These are phyloP conservation scores for Gymnothorax javanicus DNA, from an alignment of 2,797 vertebrate species.

Conservation along the genomic window DNA sequence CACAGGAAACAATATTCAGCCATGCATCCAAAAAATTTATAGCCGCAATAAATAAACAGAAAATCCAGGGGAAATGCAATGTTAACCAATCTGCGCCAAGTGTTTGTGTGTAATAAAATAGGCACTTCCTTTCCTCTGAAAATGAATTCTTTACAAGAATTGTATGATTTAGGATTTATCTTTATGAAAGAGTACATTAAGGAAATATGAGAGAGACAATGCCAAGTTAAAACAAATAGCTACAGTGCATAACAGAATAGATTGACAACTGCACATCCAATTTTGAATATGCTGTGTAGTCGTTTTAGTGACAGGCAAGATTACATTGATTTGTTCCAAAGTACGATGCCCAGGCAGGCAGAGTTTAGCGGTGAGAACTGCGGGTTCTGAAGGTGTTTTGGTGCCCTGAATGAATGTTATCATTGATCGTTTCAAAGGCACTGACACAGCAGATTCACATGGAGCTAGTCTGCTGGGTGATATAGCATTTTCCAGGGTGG, in stretches of 20 bases:
- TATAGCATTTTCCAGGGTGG: neutral
- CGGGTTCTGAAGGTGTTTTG: slow-evolving; percentile 67
- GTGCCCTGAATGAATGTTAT: slow-evolving; percentile 66
- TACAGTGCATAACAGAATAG: neutral
- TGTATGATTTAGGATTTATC: neutral
- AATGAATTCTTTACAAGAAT: neutral
- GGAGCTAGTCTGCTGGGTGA: neutral
- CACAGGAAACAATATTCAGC: neutral
- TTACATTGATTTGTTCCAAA: neutral
- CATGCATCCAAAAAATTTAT: neutral
- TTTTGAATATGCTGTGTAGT: neutral
- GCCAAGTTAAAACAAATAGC: neutral
- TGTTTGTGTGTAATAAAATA: neutral
- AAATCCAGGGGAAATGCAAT: neutral
- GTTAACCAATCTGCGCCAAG: neutral
- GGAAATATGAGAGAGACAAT: neutral
- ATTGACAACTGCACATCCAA: neutral
- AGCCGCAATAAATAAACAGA: neutral
- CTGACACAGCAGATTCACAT: neutral
- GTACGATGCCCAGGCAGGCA: slow-evolving; percentile 50
- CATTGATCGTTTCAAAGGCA: slow-evolving; percentile 44
- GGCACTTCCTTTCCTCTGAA: neutral
- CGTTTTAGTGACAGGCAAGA: neutral
- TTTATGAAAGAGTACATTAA: neutral
- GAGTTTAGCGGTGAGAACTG: slow-evolving; percentile 69